Evolutionary conservation across 2,888 invertebrate genomes (phyloP), one percentile per base, ranked within the genome.

Genomic region (Rotaria sp.): DNA sequence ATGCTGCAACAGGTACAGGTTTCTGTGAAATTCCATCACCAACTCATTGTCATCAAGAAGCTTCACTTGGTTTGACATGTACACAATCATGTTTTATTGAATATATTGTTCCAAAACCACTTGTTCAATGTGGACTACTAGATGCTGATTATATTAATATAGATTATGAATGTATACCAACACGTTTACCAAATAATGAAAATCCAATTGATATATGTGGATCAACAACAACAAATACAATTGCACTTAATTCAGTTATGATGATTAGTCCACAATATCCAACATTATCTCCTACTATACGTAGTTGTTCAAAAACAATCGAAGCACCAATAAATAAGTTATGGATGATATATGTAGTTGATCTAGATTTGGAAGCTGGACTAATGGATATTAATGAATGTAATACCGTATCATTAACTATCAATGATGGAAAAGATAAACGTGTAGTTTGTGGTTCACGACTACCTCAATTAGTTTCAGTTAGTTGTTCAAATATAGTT

Each of bases 161-260:
- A 45, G 50, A 75, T 48, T 86, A 86, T 41, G n/a, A 75, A 80
- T 85, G 30, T 84, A 85, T 86, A 48, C 86, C 86, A 45, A 86
- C 75, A n/a, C 41, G n/a, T 45, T 45, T 80, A n/a, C 41, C 45
- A 13, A 45, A 80, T 45, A 15, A n/a, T 80, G 26, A 45, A n/a
- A 45, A 45, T 45, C 45, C 80, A 13, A 24, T 80, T n/a, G 80
- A 80, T 80, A 80, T 80, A 45, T 80, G 80, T 45, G 26, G 13
- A 45, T 45, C 80, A 45, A 26, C 80, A 13, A 0, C n/a, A 38
- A 41, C 75, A 80, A 45, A n/a, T n/a, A 45, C 80, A 11, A 41
- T 80, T n/a, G 80, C 80, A 11, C 26, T 80, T 3, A 45, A 80
- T n/a, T 2, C 13, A 45, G 80, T 45, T 45, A 41, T 80, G 26